Conservation (phyloP, 1,140 invertebrate genomes). For the Gonatopus flavifemur region DNA sequence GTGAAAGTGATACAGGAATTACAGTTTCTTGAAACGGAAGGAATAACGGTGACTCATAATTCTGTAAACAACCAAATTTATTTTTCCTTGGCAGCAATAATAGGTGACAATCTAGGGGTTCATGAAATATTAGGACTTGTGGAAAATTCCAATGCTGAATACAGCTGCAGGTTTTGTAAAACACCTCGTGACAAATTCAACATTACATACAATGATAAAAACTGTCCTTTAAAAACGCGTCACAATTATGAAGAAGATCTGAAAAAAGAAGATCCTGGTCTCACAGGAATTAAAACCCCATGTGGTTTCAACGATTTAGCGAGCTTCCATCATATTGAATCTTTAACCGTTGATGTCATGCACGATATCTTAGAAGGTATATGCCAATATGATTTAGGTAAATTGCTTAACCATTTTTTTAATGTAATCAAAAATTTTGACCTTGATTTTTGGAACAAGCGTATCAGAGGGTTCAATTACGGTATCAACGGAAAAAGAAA, state of each 20-base stretch:
- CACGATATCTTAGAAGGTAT: too few species aligned
- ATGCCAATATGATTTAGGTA: conserved; percentile 8
- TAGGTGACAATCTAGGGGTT: too few species aligned
- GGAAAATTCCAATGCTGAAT: too few species aligned
- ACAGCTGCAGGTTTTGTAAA: too few species aligned
- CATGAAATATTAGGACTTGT: too few species aligned
- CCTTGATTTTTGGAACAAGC: not conserved
- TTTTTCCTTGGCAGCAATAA: too few species aligned
- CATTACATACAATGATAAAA: not conserved
- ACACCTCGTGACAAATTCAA: too few species aligned
- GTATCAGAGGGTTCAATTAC: conserved; percentile 5
- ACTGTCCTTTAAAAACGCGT: not conserved
- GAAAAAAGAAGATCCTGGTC: not conserved
- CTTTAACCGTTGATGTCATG: too few species aligned
- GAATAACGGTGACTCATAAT: too few species aligned
- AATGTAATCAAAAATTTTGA: conserved; percentile 1
- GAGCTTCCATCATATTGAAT: conserved; percentile 7
- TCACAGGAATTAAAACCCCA: not conserved
- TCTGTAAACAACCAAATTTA: too few species aligned
- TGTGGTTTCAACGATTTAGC: conserved; percentile 2
- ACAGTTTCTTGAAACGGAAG: too few species aligned
- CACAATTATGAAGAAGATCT: not conserved
- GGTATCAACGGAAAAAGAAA: conserved; percentile 6
- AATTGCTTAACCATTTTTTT: conserved; percentile 9
- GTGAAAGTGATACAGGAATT: too few species aligned